Conservation (phyloP, 2,113 vertebrate genomes). For the Notothenia rossii region DNA sequence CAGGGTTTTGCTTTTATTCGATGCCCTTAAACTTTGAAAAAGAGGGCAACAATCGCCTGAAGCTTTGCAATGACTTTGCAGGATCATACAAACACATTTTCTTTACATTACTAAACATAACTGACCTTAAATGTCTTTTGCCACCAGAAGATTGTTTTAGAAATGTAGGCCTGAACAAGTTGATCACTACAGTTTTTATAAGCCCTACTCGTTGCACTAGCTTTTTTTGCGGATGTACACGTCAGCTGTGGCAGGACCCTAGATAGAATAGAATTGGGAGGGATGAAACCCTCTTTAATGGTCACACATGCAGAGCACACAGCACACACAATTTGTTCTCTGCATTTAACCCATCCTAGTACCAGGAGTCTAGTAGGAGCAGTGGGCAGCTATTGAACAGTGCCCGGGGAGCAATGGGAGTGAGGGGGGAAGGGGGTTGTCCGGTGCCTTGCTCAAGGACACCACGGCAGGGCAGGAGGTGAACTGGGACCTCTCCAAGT, state of each 20-base stretch:
- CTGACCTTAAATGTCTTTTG: neutral
- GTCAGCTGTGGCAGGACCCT: neutral
- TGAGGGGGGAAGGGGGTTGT: too few species aligned
- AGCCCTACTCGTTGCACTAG: neutral
- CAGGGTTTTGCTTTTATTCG: neutral
- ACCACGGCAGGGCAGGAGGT: too few species aligned
- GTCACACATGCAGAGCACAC: too few species aligned
- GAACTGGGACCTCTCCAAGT: too few species aligned
- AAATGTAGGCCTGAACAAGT: neutral
- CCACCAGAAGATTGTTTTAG: neutral
- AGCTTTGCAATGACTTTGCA: neutral
- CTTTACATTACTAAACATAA: neutral
- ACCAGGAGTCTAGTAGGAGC: too few species aligned
- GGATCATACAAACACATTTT: neutral
- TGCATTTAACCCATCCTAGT: too few species aligned
- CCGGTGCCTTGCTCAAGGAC: too few species aligned
- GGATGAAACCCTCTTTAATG: too few species aligned
- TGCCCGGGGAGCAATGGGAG: too few species aligned
- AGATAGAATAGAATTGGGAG: neutral
- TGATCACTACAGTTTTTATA: neutral
- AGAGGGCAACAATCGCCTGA: neutral
- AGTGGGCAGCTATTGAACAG: too few species aligned
- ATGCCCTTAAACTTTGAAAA: neutral
- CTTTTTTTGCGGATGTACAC: neutral
- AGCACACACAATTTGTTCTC: too few species aligned